A percentile compares a stretch with the other conserved stretches of the same genome.
Evolutionary conservation across 2,888 invertebrate genomes (phyloP).

Genomic region (Erebia ligea): DNA sequence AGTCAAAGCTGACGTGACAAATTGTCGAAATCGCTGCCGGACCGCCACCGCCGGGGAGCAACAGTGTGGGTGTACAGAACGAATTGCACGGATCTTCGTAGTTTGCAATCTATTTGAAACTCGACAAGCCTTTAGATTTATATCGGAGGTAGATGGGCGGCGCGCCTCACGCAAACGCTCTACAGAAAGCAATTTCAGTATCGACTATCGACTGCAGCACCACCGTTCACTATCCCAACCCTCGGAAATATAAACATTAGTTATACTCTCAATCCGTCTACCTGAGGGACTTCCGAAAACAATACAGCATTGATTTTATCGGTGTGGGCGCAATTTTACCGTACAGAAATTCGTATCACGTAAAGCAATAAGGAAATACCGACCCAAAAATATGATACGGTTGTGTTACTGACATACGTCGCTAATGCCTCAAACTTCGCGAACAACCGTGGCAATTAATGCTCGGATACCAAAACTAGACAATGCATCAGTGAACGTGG

Average conservation of each 20-base stretch:
- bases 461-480: conserved; percentile 66
- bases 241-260: conserved; percentile 53
- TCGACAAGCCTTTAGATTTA: conserved; percentile 73
- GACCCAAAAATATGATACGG: conserved; percentile 43
- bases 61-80: conserved; percentile 46
- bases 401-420: not conserved
- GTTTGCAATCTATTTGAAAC: conserved; percentile 75
- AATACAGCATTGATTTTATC: conserved; percentile 64
- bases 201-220: conserved; percentile 54
- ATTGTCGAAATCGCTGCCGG: conserved; percentile 54
- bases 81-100: conserved; percentile 68
- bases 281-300: conserved; percentile 46
- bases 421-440: conserved; percentile 2
- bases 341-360: conserved; percentile 59
- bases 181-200: conserved; percentile 68
- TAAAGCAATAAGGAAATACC: conserved; percentile 58
- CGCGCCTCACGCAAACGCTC: conserved; percentile 64
- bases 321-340: conserved; percentile 42
- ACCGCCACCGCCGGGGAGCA: conserved; percentile 22
- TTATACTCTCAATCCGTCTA: conserved; percentile 53
- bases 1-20: conserved; percentile 64
- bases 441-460: conserved; percentile 62
- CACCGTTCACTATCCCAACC: conserved; percentile 46
- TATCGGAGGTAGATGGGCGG: conserved; percentile 71
- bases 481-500: conserved; percentile 70